Base-by-base conservation (phyloP, 2,888 invertebrate genomes). In the Biston stratarius region DNA sequence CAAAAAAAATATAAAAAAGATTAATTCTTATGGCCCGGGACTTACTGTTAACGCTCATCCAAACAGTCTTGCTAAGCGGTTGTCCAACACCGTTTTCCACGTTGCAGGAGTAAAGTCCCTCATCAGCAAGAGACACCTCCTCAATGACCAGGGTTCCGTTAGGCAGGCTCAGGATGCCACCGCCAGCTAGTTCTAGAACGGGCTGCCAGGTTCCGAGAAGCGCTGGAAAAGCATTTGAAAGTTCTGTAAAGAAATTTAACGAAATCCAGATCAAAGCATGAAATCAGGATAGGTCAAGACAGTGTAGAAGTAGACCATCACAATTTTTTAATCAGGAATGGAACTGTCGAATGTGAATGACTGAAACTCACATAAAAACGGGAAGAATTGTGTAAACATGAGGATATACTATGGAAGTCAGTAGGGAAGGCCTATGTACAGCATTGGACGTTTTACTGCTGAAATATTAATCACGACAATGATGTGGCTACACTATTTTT, bases 11-110 rank as follows among this genome's bases (percentile, higher is more conserved):
- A n/a, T n/a, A n/a, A 24, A 24, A 24, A 24, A 2, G 24, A 24
- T 24, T 2, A 1, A 24, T 24, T 24, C 24, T 24, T 24, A 24
- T 24, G 24, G 24, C 24, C 24, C 24, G 42, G 8, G 33, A 87
- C 92, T 87, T 70, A 94, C 94, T 93, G 62, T 94, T 94, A 6
- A 94, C 94, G 76, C 90, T 92, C 88, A 94, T 94, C 92, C 92
- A 94, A 0, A 94, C 84, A 65, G 92, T 93, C 73, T 94, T 94
- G 81, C 92, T 94, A 0, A 94, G 74, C 0, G 94, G 94, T 47
- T 92, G 91, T 0, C 94, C 94, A 0, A 94, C 94, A 5, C 94
- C 94, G 58, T 94, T 94, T 71, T 94, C 94, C 7, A 94, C 92
- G 48, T 94, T 94, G 71, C 94, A 94, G 0, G 94, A 94, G 77